These are phyloP conservation scores for Drosophila eohydei DNA, from an alignment of 2,888 invertebrate genomes.

Conservation along the genomic window DNA sequence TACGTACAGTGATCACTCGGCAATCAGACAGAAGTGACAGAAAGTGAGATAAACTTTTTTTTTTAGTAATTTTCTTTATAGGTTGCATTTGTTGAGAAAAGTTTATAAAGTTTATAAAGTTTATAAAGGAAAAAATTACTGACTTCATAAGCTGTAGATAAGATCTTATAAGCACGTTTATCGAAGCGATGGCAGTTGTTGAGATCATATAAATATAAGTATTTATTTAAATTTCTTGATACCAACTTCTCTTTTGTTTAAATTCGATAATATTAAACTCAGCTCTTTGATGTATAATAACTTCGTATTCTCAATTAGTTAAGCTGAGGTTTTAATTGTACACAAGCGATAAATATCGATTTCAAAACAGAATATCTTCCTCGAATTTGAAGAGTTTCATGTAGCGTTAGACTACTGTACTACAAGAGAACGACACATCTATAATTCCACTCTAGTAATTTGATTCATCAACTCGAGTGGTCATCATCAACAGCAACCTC, in stretches of 20 bases:
- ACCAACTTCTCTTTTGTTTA: no score
- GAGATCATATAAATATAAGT: neutral
- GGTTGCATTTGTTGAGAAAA: neutral
- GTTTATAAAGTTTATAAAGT: no score
- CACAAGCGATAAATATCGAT: no score
- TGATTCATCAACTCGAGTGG: constrained; percentile 39
- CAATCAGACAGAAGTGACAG: neutral
- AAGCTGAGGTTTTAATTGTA: no score
- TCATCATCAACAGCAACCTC: constrained; percentile 14
- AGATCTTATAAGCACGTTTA: neutral
- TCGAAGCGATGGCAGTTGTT: neutral
- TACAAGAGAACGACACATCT: constrained; percentile 7
- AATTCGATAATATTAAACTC: no score
- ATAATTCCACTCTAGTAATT: constrained; percentile 24
- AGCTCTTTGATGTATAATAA: no score
- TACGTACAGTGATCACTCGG: constrained; percentile 14
- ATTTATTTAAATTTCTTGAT: no score
- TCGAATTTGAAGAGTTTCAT: neutral
- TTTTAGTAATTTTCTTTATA: neutral
- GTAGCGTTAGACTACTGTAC: constrained; percentile 2
- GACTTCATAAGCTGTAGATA: neutral
- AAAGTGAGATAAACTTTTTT: neutral
- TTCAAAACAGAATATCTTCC: neutral
- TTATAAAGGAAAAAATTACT: no score
- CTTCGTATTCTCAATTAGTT: no score